Evolutionary conservation across 1,140 invertebrate species (phyloP), one percentile per base, ranked within the genome.

Genomic region (Cecropterus lyciades): DNA sequence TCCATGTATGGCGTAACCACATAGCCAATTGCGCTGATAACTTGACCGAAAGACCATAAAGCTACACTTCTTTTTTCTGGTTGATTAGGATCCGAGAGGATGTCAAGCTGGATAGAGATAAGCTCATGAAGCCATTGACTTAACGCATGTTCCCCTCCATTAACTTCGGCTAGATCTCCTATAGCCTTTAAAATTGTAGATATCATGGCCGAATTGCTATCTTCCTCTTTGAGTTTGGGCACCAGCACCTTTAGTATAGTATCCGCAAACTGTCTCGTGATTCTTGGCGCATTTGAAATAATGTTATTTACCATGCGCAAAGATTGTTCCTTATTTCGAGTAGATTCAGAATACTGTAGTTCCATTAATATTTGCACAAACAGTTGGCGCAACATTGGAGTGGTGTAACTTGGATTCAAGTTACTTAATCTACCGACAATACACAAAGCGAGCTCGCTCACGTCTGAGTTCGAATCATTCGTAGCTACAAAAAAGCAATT

Each of bases 341-440:
- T 96, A 84, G 98, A 97, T 20, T 98, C 98, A 49, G 97, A 98
- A 89, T 99, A 96, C 83, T 99, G 98, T 20, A 99, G 86, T 86
- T 99, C 98, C 9, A 97, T 98, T 10, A 99, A 91, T 71, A 99
- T 95, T 94, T 99, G 95, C 42, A 99, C 97, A 20, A 99, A 93
- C 8, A 97, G 95, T 88, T 99, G 98, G 16, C 99, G 93, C 6
- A 99, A 92, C 49, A 96, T 97, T 0, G 99, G 99, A 95, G 99
- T 98, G 0, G 99, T 98, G 84, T 99, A 99, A 3, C 99, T 98
- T 0, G 99, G 99, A 93, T 99, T 99, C 79, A 98, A 94, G n/a
- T 95, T 95, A 72, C 98, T 98, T 20, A 99, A 91, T 73, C 98
- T 92, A 0, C 98, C 98, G 42, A 99, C 96, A 6, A 96, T 98